These are phyloP conservation scores for Cryptotermes secundus DNA, from an alignment of 1,140 invertebrate genomes.

Conservation along the genomic window DNA sequence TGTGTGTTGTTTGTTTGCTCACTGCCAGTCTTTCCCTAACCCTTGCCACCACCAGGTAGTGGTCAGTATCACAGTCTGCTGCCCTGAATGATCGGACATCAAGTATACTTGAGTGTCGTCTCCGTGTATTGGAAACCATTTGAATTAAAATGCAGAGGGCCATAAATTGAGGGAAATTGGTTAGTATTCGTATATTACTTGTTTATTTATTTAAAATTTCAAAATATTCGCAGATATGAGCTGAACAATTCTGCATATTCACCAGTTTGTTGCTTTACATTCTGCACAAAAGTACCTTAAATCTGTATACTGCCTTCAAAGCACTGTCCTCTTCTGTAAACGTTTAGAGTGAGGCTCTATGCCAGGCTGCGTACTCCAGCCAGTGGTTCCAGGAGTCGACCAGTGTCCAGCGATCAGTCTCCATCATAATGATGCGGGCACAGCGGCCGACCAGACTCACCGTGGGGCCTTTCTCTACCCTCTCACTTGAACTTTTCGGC, in stretches of 20 bases:
- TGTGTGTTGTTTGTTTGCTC: no score
- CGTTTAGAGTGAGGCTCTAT: neutral
- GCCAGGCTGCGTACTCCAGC: neutral
- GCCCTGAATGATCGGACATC: no score
- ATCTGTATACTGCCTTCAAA: neutral
- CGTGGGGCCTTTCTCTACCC: neutral
- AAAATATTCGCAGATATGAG: neutral
- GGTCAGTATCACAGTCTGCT: no score
- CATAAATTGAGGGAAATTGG: no score
- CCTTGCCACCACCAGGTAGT: no score
- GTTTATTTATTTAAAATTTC: neutral
- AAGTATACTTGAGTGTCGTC: no score
- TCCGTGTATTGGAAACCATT: no score
- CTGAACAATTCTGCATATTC: neutral
- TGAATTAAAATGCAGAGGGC: no score
- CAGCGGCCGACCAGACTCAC: neutral
- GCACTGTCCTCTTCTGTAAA: neutral
- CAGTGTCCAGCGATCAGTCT: neutral
- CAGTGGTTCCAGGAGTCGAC: neutral
- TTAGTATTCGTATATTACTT: neutral
- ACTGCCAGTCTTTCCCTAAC: no score
- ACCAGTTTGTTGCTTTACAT: neutral
- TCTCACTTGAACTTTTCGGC: constrained; percentile 14
- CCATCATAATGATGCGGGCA: neutral
- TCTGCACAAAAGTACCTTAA: neutral